Percentiles rank a stretch among this genome's conserved stretches.
Evolutionary conservation across 2,888 invertebrate genomes (phyloP).

Genomic region (Machimus rusticus): DNA sequence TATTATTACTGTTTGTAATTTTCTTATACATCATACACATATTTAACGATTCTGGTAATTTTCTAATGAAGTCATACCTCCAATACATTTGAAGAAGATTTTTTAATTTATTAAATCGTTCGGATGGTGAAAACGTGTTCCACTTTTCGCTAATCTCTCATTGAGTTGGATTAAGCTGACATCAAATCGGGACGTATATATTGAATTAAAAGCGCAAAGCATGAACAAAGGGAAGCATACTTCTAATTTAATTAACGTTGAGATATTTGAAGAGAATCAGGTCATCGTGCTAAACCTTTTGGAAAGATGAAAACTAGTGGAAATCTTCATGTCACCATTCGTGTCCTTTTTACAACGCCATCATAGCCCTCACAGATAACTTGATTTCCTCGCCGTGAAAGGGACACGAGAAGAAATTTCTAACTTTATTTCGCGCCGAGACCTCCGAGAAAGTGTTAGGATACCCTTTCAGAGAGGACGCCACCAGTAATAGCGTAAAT

Average conservation of each 20-base stretch:
- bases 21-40: too few relatives aligned
- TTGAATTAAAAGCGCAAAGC: neutral
- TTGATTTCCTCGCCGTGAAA: neutral
- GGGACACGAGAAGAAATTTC: neutral
- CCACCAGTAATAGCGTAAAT: neutral
- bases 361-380: neutral
- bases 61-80: too few relatives aligned
- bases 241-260: neutral
- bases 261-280: neutral
- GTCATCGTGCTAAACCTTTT: neutral
- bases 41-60: too few relatives aligned
- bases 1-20: too few relatives aligned
- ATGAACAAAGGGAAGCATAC: neutral
- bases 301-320: too few relatives aligned
- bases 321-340: neutral
- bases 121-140: too few relatives aligned
- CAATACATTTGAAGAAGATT: too few relatives aligned
- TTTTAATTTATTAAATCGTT: too few relatives aligned
- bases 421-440: neutral
- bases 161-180: too few relatives aligned
- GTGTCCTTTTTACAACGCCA: neutral
- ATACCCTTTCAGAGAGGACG: neutral
- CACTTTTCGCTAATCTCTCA: too few relatives aligned
- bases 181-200: neutral
- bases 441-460: neutral